Conservation (phyloP, 2,888 invertebrate species). For the Lucinisca nassula region DNA sequence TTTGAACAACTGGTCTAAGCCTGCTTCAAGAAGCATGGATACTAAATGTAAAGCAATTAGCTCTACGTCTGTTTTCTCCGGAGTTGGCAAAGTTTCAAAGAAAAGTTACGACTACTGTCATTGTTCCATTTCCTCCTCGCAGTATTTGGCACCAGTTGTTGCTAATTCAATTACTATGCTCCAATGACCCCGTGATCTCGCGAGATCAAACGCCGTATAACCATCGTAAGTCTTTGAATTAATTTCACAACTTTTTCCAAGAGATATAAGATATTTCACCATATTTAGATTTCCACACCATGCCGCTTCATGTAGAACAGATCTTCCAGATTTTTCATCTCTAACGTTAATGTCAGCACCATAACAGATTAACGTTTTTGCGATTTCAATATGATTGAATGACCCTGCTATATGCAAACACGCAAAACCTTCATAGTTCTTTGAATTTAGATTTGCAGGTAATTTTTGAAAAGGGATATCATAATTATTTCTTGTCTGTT, state of each 20-base stretch:
- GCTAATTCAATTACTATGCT: conserved; percentile 41
- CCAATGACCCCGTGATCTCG: conserved; percentile 39
- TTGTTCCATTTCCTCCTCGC: too few relatives aligned
- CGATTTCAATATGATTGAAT: conserved; percentile 33
- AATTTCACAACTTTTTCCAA: conserved; percentile 40
- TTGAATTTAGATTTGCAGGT: conserved; percentile 43
- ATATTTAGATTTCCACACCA: conserved; percentile 32
- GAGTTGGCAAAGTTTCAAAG: too few relatives aligned
- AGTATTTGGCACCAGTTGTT: conserved; percentile 41
- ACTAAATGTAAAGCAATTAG: too few relatives aligned
- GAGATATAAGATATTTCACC: conserved; percentile 29
- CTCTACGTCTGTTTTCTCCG: too few relatives aligned
- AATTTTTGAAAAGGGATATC: conserved; percentile 54
- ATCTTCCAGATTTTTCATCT: conserved; percentile 55
- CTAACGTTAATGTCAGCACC: conserved; percentile 48
- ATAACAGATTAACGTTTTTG: conserved; percentile 36
- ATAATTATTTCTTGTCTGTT: conserved; percentile 51
- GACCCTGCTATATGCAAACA: conserved; percentile 54
- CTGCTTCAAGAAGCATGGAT: too few relatives aligned
- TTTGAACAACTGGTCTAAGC: too few relatives aligned
- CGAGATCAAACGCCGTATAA: conserved; percentile 62
- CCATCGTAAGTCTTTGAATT: conserved; percentile 60
- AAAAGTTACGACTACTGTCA: too few relatives aligned
- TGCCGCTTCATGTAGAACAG: conserved; percentile 55
- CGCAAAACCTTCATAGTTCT: conserved; percentile 53